Evolutionary conservation across 2,113 vertebrate genomes (phyloP).

Genomic region (Pogona vitticeps): DNA sequence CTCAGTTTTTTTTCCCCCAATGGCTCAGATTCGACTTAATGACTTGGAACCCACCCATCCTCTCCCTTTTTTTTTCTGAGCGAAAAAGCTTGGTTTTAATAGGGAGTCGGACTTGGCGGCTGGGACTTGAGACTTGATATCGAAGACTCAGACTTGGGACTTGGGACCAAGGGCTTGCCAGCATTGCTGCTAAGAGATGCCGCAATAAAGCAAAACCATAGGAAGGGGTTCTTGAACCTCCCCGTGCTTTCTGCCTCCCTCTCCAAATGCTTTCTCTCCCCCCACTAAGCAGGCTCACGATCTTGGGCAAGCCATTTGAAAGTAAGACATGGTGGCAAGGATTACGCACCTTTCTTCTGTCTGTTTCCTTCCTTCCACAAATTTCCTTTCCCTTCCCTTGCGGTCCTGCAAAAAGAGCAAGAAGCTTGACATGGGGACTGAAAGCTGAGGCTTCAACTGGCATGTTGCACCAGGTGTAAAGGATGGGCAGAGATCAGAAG

Average conservation of each 20-base stretch:
- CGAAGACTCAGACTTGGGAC: too few relatives aligned
- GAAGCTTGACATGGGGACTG: background rate
- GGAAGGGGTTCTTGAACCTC: background rate
- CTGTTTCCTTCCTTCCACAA: background rate
- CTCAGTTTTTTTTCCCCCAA: too few relatives aligned
- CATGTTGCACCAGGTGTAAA: too few relatives aligned
- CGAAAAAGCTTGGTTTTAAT: too few relatives aligned
- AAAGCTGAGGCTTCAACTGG: background rate
- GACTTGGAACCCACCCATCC: too few relatives aligned
- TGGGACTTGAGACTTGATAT: too few relatives aligned
- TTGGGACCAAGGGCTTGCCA: too few relatives aligned
- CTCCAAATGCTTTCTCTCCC: background rate
- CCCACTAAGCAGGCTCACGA: background rate
- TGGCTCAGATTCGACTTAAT: too few relatives aligned
- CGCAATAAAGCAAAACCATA: background rate
- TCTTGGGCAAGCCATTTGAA: background rate
- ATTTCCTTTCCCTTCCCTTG: too few relatives aligned
- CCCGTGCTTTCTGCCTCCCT: background rate
- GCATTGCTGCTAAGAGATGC: background rate
- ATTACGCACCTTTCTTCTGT: background rate
- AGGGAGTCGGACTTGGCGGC: too few relatives aligned
- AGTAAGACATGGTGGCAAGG: background rate
- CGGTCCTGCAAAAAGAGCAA: background rate
- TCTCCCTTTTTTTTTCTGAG: too few relatives aligned
- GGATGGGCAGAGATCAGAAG: too few relatives aligned